phyloP scores from a whole-genome alignment of 2,113 vertebrate species.

The Nycticorax nycticorax region DNA sequence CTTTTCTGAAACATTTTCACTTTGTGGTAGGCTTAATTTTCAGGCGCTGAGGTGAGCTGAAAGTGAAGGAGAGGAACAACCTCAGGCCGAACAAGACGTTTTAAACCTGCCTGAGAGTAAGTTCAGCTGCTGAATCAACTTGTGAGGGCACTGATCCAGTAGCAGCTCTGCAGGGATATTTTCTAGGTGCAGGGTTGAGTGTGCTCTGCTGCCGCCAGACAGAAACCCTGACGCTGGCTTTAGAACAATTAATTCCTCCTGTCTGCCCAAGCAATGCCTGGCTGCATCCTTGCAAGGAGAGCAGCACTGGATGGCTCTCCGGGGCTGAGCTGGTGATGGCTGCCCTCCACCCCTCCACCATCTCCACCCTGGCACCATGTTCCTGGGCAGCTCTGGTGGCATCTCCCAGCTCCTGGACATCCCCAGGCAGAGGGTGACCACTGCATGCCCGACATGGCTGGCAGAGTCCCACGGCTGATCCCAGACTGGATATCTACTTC shows the following conservation, averaged over 20 bases:
- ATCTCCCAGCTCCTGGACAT: neutral
- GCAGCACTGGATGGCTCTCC: neutral
- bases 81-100: neutral
- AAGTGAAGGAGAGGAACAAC: neutral
- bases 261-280: neutral
- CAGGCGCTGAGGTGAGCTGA: neutral
- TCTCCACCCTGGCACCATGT: neutral
- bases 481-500: neutral
- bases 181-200: neutral
- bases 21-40: neutral
- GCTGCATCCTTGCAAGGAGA: neutral
- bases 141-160: slow-evolving; percentile 10
- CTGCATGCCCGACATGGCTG: accelerated
- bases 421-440: neutral
- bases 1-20: neutral
- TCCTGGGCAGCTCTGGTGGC: neutral
- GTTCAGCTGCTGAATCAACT: neutral
- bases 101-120: neutral
- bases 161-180: neutral
- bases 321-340: neutral
- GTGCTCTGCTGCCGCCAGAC: neutral
- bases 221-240: neutral
- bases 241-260: neutral
- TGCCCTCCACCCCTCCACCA: neutral
- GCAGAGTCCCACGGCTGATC: neutral